Conservation (phyloP, 2,888 invertebrate genomes). For the Diloba caeruleocephala region DNA sequence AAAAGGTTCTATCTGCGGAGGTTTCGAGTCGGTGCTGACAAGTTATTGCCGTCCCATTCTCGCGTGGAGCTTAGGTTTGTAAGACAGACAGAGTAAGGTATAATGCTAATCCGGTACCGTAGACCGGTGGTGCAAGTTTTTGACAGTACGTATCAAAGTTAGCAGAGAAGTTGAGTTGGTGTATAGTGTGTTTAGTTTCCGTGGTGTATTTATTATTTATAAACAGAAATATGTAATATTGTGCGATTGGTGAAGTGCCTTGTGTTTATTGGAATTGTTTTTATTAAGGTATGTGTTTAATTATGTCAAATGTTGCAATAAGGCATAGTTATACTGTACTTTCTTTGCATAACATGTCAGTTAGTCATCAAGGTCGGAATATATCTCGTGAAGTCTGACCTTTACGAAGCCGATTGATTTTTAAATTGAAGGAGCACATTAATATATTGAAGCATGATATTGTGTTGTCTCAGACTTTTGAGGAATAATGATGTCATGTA, state of each 20-base stretch:
- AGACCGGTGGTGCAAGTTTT: constrained; percentile 87
- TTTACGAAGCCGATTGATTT: constrained; percentile 33
- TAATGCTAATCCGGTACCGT: constrained; percentile 69
- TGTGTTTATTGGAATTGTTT: constrained; percentile 41
- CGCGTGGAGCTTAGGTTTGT: constrained; percentile 11
- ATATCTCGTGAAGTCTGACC: constrained; percentile 50
- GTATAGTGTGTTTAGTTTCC: constrained; percentile 68
- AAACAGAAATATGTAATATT: constrained; percentile 53
- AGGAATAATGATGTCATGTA: constrained; percentile 19
- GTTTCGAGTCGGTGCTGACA: constrained; percentile 38
- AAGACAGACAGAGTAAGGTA: constrained; percentile 56
- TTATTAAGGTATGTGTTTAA: constrained; percentile 46
- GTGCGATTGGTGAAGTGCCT: constrained; percentile 53
- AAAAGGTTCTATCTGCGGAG: constrained; percentile 86
- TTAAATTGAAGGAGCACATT: constrained; percentile 6
- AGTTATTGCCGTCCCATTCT: constrained; percentile 60
- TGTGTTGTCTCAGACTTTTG: neutral
- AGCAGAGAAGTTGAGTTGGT: constrained; percentile 72
- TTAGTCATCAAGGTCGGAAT: constrained; percentile 80
- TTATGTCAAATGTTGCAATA: constrained; percentile 60
- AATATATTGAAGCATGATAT: neutral
- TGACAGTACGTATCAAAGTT: constrained; percentile 83
- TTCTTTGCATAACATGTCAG: constrained; percentile 73
- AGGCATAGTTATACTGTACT: constrained; percentile 70
- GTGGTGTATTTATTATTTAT: constrained; percentile 57